phyloP scores from a whole-genome alignment of 2,797 vertebrate species.

The Muscicapa comitata region DNA sequence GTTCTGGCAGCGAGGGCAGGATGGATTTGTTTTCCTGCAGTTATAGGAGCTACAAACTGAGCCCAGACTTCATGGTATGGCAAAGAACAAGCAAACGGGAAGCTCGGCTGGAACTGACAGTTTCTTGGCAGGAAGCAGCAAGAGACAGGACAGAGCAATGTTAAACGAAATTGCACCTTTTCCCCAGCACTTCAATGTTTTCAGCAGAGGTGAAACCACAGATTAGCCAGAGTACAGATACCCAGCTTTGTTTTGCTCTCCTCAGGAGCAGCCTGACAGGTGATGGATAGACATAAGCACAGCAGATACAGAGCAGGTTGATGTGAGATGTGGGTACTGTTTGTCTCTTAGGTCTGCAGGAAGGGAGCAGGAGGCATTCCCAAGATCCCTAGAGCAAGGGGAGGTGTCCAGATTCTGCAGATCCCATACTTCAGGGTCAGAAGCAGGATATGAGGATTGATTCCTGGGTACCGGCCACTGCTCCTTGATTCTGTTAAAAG shows the following conservation, averaged over 20 bases:
- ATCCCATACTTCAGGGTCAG: not conserved
- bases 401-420: not conserved
- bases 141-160: not conserved
- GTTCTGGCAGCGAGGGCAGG: not conserved
- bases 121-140: slow-evolving; percentile 43
- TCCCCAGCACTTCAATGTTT: not conserved
- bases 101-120: slow-evolving; percentile 25
- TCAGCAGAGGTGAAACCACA: slow-evolving; percentile 14
- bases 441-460: rapidly evolving
- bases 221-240: not conserved
- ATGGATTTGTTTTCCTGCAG: slow-evolving; percentile 27
- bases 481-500: not conserved
- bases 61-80: slow-evolving; percentile 58
- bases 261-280: not conserved
- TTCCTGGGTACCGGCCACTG: not conserved
- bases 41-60: slow-evolving; percentile 10
- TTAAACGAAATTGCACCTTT: slow-evolving; percentile 41
- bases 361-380: not conserved
- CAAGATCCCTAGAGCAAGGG: not conserved
- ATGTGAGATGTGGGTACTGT: rapidly evolving
- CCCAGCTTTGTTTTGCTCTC: not conserved
- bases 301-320: not conserved
- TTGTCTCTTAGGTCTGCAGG: not conserved
- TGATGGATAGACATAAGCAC: not conserved
- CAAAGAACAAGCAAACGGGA: slow-evolving; percentile 53